Percentiles rank a stretch among this genome's conserved stretches.
These are phyloP conservation scores for Baccha elongata DNA, from an alignment of 2,888 invertebrate species.

Conservation along the genomic window DNA sequence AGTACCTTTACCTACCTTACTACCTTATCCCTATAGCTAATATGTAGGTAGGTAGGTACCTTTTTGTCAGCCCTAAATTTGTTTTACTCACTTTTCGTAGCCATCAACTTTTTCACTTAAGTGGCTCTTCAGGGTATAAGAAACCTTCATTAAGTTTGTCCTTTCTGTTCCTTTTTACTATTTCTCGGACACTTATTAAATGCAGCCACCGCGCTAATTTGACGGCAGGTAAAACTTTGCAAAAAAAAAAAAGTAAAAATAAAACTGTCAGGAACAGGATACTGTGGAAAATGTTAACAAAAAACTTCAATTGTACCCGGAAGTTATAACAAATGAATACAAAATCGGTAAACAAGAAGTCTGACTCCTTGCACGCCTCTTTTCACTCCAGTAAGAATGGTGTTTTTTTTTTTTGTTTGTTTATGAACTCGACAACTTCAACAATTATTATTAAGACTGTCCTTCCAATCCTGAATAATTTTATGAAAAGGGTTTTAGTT, in stretches of 20 bases:
- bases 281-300: slow-evolving; percentile 50
- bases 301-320: slow-evolving; percentile 70
- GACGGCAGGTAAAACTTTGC: slow-evolving; percentile 63
- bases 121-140: slow-evolving; percentile 32
- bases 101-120: slow-evolving; percentile 49
- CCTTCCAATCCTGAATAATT: slow-evolving; percentile 56
- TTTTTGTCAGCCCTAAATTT: slow-evolving; percentile 37
- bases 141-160: slow-evolving; percentile 50
- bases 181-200: slow-evolving; percentile 71
- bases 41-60: too few relatives aligned
- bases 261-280: slow-evolving; percentile 60
- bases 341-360: slow-evolving; percentile 49
- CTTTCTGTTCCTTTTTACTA: slow-evolving; percentile 58
- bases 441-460: slow-evolving; percentile 55
- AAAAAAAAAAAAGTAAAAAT: slow-evolving; percentile 3
- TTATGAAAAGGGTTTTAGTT: slow-evolving; percentile 54
- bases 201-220: slow-evolving; percentile 68
- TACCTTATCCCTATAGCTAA: too few relatives aligned
- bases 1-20: too few relatives aligned
- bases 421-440: slow-evolving; percentile 45
- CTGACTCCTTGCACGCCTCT: slow-evolving; percentile 28
- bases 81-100: slow-evolving; percentile 29
- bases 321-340: slow-evolving; percentile 71
- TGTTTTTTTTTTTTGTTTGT: slow-evolving; percentile 3
- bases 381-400: not conserved